Percentiles rank a stretch among this genome's conserved stretches.
These are phyloP conservation scores for Mesitornis unicolor DNA, from an alignment of 2,113 vertebrate species.

Conservation along the genomic window DNA sequence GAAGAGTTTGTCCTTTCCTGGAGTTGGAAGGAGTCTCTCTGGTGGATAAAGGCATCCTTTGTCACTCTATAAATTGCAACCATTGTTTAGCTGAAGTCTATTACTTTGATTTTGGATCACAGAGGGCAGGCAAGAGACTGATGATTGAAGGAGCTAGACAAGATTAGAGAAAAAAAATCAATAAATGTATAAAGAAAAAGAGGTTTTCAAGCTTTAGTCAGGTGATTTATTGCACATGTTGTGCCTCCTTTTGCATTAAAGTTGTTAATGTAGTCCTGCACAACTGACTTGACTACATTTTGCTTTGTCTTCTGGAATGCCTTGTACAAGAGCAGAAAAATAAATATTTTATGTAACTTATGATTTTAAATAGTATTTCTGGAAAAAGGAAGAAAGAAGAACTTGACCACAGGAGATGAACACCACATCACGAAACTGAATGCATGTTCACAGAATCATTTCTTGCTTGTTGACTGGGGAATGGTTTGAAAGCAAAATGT, in stretches of 20 bases:
- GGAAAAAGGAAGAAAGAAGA: background rate
- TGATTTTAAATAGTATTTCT: slow-evolving; percentile 28
- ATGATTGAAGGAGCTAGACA: slow-evolving; percentile 38
- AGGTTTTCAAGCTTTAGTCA: slow-evolving; percentile 25
- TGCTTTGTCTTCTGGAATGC: background rate
- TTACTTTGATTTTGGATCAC: slow-evolving; percentile 52
- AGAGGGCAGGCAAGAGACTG: slow-evolving; percentile 28
- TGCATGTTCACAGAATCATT: background rate
- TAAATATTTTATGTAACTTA: background rate
- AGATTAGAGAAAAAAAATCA: slow-evolving; percentile 60
- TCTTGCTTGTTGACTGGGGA: slow-evolving; percentile 13
- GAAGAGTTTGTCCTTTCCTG: background rate
- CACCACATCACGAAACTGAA: slow-evolving; percentile 3
- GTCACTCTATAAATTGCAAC: background rate
- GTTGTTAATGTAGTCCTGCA: background rate
- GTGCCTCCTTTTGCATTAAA: slow-evolving; percentile 25
- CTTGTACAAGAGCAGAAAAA: background rate
- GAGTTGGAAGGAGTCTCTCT: slow-evolving; percentile 2
- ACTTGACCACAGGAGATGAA: slow-evolving; percentile 32
- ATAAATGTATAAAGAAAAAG: slow-evolving; percentile 61
- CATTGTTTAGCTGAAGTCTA: slow-evolving; percentile 59
- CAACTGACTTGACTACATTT: background rate
- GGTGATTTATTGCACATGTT: slow-evolving; percentile 25
- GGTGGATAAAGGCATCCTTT: background rate
- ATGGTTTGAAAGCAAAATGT: slow-evolving; percentile 42